Percentiles rank a stretch among this genome's conserved stretches.
These are phyloP conservation scores for Helicorthomorpha holstii DNA, from an alignment of 1,140 invertebrate species.

Conservation along the genomic window DNA sequence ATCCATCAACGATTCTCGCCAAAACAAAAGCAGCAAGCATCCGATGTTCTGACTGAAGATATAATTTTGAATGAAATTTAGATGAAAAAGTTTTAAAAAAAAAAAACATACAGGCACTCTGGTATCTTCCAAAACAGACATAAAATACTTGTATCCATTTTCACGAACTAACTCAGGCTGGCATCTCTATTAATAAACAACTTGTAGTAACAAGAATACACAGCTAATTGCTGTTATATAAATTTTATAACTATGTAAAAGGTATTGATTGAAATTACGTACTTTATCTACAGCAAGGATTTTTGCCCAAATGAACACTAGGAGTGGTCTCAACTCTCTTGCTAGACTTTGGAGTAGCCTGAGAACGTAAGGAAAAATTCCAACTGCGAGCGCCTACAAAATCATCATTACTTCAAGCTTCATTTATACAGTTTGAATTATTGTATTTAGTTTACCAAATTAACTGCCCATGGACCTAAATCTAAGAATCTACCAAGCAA, in stretches of 20 bases:
- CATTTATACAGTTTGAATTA: neutral
- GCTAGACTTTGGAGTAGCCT: conserved; percentile 88
- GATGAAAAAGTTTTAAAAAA: neutral
- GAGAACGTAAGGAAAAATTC: conserved; percentile 96
- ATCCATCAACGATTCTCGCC: conserved; percentile 79
- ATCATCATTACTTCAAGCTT: neutral
- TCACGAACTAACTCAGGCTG: conserved; percentile 91
- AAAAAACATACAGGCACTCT: conserved; percentile 48
- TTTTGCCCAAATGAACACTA: conserved; percentile 99
- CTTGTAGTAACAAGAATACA: no score
- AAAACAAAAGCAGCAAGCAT: conserved; percentile 83
- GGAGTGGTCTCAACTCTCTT: conserved; percentile 69
- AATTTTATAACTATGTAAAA: conserved; percentile 6
- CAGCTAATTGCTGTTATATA: conserved; percentile 9
- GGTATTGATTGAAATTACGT: conserved; percentile 24
- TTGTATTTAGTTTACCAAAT: conserved; percentile 35
- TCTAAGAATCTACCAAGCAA: conserved; percentile 89
- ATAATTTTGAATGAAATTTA: conserved; percentile 1
- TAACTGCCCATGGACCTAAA: conserved; percentile 92
- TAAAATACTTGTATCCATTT: conserved; percentile 86
- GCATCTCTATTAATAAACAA: conserved; percentile 52
- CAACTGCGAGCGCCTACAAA: conserved; percentile 68
- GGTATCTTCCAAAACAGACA: conserved; percentile 69
- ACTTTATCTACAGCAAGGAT: conserved; percentile 92
- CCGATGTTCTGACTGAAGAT: conserved; percentile 54